Evolutionary conservation across 2,888 invertebrate genomes (phyloP).

Genomic region (Brenthis ino): DNA sequence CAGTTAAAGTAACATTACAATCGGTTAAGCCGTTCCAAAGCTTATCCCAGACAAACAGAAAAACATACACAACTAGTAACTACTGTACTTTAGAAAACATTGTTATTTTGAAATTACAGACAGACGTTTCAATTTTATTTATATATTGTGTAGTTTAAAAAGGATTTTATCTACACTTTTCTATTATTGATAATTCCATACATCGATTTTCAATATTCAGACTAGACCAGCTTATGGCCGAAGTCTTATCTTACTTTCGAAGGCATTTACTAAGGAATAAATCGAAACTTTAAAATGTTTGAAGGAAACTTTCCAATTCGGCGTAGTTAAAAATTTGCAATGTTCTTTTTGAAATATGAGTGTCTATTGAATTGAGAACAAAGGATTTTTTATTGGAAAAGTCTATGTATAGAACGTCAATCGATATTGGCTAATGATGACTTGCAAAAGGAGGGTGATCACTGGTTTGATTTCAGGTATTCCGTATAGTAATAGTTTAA

Average conservation of each 20-base stretch:
- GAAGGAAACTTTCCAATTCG: background rate
- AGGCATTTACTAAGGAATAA: conserved; percentile 8
- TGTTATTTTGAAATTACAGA: background rate
- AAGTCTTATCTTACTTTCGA: conserved; percentile 24
- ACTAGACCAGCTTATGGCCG: conserved; percentile 20
- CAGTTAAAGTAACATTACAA: no score
- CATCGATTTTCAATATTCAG: conserved; percentile 33
- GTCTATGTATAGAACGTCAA: no score
- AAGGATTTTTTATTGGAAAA: no score
- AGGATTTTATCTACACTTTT: conserved; percentile 32
- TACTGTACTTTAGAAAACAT: no score
- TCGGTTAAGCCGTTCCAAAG: no score
- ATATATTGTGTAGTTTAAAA: conserved; percentile 22
- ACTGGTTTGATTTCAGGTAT: no score
- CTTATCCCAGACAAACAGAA: no score
- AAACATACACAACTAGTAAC: no score
- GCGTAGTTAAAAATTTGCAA: background rate
- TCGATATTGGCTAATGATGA: no score
- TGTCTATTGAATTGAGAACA: no score
- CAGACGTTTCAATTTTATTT: conserved; percentile 29
- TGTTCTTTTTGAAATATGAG: background rate
- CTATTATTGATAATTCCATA: conserved; percentile 31
- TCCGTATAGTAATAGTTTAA: no score
- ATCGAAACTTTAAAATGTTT: conserved; percentile 19
- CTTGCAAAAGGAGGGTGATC: no score